Evolutionary conservation across 2,797 vertebrate species (phyloP).

Genomic region (Balearica regulorum): DNA sequence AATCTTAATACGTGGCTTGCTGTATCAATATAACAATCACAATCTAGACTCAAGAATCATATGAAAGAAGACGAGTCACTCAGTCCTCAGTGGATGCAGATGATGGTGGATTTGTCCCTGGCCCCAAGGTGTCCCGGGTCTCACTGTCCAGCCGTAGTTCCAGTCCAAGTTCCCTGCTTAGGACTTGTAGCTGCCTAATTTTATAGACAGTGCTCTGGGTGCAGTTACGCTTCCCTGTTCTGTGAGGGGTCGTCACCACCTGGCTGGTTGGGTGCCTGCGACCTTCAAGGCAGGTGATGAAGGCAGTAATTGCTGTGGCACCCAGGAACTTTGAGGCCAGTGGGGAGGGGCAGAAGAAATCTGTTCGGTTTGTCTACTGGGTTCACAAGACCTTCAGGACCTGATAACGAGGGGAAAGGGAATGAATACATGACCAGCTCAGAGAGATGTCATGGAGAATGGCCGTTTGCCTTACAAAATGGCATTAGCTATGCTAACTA

Average conservation of each 20-base stretch:
- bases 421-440: neutral
- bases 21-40: neutral
- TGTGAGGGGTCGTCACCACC: neutral
- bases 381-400: neutral
- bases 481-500: neutral
- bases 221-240: neutral
- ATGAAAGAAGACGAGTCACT: neutral
- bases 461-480: neutral
- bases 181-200: neutral
- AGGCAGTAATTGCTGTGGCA: neutral
- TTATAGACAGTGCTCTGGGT: neutral
- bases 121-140: accelerated
- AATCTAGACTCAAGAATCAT: neutral
- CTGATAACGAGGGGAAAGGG: neutral
- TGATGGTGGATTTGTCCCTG: no score
- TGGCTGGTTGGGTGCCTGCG: neutral
- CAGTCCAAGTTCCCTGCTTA: neutral
- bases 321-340: neutral
- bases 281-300: neutral
- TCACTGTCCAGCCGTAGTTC: neutral
- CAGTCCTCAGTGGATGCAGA: neutral
- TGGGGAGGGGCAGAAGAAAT: neutral
- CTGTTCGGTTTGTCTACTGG: neutral
- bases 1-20: neutral
- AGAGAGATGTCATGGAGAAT: no score